Evolutionary conservation across 2,888 invertebrate genomes (phyloP), one percentile per base, ranked within the genome.

Genomic region (Entomobrya proxima): DNA sequence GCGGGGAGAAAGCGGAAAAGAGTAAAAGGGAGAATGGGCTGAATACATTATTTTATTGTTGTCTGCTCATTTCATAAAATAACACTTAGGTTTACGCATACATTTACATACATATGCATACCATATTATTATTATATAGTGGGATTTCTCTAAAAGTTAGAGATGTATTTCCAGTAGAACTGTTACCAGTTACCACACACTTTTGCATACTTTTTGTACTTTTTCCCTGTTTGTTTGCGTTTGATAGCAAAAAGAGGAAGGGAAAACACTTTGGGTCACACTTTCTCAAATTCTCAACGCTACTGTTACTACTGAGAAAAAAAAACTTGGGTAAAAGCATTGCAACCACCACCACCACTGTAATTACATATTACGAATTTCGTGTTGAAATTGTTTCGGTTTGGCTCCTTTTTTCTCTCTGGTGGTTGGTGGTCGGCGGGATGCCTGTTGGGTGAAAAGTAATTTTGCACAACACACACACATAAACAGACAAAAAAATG

Each of bases 31-130:
- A 64, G 78, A 85, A 75, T 79, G 79, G 72, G 37, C 58, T 75
- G 77, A 86, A 79, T 79, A 79, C 76, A 76, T 86, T 80, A 81
- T 80, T 86, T 86, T 76, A 86, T 80, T 86, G 80, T 81, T 81
- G 67, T 81, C 80, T 81, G 44, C 80, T 86, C 85, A 86, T 86
- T 86, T 86, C 85, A 86, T 86, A 80, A 81, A 86, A 86, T 86
- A 86, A 86, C 85, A 80, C 79, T 85, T 61, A 85, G 76, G 80
- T 86, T 76, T 58, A 74, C 81, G 80, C 76, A 80, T 77, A 86
- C 55, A 86, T 86, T 86, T 80, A 40, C 85, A 85, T 80, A 52
- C 30, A 80, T 81, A 61, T 61, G 77, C 44, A 40, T 58, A 77
- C 27, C 1, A 44, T 40, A 61, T 61, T n/a, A n/a, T n/a, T n/a